Conservation (phyloP, 2,888 invertebrate species). For the Cyrtodaria siliqua region DNA sequence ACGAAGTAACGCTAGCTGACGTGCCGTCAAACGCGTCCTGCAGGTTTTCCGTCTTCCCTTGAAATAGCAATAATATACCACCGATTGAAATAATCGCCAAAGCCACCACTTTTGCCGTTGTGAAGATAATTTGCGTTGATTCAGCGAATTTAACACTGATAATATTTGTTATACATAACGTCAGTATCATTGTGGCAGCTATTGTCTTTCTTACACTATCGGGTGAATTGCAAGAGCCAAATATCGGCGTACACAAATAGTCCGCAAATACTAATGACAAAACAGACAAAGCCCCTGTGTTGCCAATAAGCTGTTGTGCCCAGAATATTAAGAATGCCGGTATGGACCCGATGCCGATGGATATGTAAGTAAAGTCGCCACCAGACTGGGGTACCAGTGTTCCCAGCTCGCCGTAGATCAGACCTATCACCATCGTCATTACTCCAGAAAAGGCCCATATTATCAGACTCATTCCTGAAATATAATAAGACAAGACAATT, state of each 20-base stretch:
- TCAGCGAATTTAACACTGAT: conserved; percentile 96
- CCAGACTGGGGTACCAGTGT: conserved; percentile 44
- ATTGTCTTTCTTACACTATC: conserved; percentile 24
- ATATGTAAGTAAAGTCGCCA: conserved; percentile 47
- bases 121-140: conserved; percentile 97
- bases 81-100: conserved; percentile 95
- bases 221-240: conserved; percentile 30
- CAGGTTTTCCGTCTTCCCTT: conserved; percentile 88
- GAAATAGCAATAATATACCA: conserved; percentile 94
- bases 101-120: conserved; percentile 95
- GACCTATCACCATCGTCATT: conserved; percentile 25
- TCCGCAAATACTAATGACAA: conserved; percentile 47
- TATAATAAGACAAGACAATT: no score
- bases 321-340: conserved; percentile 41
- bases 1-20: conserved; percentile 9
- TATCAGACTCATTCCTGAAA: conserved; percentile 39
- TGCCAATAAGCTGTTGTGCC: conserved; percentile 24
- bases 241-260: conserved; percentile 36
- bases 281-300: conserved; percentile 32
- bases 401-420: conserved; percentile 53
- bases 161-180: conserved; percentile 35
- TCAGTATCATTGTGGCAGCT: conserved; percentile 24
- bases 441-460: conserved; percentile 40
- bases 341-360: conserved; percentile 23
- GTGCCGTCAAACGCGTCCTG: conserved; percentile 27